A percentile compares a stretch with the other conserved stretches of the same genome.
phyloP scores from a whole-genome alignment of 2,888 invertebrate species.

The Brachyptera risi region DNA sequence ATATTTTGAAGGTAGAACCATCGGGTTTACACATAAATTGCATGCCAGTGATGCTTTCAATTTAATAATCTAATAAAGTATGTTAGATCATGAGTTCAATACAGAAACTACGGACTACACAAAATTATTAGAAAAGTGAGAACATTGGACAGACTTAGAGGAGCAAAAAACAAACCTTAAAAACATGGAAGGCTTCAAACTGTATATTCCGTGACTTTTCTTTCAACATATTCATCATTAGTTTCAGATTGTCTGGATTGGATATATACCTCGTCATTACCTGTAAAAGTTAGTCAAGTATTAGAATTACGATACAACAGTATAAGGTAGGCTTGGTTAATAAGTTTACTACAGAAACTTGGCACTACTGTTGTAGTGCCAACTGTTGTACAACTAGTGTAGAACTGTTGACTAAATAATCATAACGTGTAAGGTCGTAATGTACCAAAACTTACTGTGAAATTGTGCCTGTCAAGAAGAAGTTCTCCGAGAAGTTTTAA shows the following conservation, averaged over 20 bases:
- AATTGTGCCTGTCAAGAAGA: constrained; percentile 97
- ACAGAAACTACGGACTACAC: constrained; percentile 6
- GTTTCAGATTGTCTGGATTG: constrained; percentile 97
- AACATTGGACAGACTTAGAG: no score
- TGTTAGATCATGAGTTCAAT: not conserved
- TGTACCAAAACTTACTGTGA: constrained; percentile 64
- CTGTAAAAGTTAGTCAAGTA: no score
- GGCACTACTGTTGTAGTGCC: no score
- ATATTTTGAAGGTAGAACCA: not conserved
- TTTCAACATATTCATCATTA: constrained; percentile 99
- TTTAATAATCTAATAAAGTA: not conserved
- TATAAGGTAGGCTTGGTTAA: no score
- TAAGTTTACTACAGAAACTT: no score
- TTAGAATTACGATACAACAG: no score
- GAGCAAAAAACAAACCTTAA: constrained; percentile 70
- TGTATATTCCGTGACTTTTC: constrained; percentile 99
- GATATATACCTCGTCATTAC: constrained; percentile 98
- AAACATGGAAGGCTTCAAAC: constrained; percentile 99
- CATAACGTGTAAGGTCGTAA: not conserved
- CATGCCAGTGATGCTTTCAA: not conserved
- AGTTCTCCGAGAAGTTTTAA: constrained; percentile 96
- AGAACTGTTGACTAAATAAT: not conserved
- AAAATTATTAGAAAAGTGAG: no score
- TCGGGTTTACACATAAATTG: no score
- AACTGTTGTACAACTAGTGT: no score